phyloP scores from a whole-genome alignment of 92 coral and sea anemone species.

The Zoanthus sansibaricus region DNA sequence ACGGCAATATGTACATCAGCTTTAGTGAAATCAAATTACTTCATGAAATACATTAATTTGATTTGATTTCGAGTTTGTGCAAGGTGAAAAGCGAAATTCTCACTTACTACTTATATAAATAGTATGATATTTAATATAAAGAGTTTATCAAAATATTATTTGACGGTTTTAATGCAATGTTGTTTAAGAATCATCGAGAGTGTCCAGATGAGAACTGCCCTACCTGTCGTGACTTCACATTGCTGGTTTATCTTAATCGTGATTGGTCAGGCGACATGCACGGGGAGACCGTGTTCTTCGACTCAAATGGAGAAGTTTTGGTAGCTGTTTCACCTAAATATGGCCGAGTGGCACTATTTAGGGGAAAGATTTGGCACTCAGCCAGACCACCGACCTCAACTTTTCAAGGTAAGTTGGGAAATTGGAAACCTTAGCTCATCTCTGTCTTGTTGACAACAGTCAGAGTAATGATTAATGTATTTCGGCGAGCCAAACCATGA shows the following conservation, averaged over 20 bases:
- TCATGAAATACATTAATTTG: too few relatives aligned
- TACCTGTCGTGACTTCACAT: constrained; percentile 20
- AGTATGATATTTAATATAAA: too few relatives aligned
- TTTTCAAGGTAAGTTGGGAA: constrained; percentile 9
- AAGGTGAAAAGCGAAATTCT: too few relatives aligned
- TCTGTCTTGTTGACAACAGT: too few relatives aligned
- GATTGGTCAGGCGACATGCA: constrained; percentile 49
- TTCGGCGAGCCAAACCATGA: too few relatives aligned
- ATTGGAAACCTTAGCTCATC: too few relatives aligned
- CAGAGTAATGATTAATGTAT: too few relatives aligned
- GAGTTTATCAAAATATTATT: too few relatives aligned
- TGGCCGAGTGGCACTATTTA: constrained; percentile 32
- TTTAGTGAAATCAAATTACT: too few relatives aligned
- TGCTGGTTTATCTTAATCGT: constrained; percentile 37
- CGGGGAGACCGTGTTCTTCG: constrained; percentile 47
- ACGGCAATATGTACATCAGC: too few relatives aligned
- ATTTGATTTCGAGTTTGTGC: too few relatives aligned
- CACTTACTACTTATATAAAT: too few relatives aligned
- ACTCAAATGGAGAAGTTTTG: constrained; percentile 35
- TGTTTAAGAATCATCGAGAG: constrained; percentile 35
- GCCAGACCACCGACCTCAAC: constrained; percentile 20
- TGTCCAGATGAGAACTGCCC: constrained; percentile 4
- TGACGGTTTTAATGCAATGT: not conserved
- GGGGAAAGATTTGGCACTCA: constrained; percentile 39
- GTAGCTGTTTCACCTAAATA: constrained; percentile 31